Evolutionary conservation across 2,797 vertebrate species (phyloP).

Genomic region (Scyliorhinus canicula): DNA sequence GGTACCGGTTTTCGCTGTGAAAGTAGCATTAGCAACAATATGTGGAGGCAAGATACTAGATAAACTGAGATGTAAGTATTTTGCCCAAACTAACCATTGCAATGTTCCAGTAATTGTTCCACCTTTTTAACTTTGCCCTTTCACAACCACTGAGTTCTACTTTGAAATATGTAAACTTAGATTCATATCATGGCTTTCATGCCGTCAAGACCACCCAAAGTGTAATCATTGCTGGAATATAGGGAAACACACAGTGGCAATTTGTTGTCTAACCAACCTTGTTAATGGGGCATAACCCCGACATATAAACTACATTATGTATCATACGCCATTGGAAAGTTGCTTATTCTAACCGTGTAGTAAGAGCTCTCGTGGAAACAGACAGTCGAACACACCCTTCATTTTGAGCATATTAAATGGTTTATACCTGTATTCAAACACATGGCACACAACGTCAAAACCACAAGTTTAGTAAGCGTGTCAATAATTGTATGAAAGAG

Average conservation of each 20-base stretch:
- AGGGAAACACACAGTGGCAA: neutral
- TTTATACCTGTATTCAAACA: no score
- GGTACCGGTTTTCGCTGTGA: conserved; percentile 85
- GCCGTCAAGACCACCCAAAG: neutral
- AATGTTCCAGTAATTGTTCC: neutral
- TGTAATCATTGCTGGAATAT: neutral
- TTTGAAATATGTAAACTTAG: neutral
- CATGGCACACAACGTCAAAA: no score
- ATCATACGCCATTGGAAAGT: no score
- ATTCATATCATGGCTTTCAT: neutral
- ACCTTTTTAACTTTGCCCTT: neutral
- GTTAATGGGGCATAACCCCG: no score
- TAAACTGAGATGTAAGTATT: conserved; percentile 94
- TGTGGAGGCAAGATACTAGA: conserved; percentile 97
- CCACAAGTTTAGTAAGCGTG: no score
- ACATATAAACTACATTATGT: no score
- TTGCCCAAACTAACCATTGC: neutral
- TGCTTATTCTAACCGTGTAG: no score
- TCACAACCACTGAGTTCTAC: neutral
- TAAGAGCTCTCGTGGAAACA: no score
- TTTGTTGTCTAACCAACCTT: no score
- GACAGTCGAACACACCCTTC: no score
- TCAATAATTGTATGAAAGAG: no score
- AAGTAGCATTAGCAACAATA: conserved; percentile 84
- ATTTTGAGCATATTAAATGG: no score